Evolutionary conservation across 2,797 vertebrate species (phyloP).

Genomic region (Notolabrus celidotus): DNA sequence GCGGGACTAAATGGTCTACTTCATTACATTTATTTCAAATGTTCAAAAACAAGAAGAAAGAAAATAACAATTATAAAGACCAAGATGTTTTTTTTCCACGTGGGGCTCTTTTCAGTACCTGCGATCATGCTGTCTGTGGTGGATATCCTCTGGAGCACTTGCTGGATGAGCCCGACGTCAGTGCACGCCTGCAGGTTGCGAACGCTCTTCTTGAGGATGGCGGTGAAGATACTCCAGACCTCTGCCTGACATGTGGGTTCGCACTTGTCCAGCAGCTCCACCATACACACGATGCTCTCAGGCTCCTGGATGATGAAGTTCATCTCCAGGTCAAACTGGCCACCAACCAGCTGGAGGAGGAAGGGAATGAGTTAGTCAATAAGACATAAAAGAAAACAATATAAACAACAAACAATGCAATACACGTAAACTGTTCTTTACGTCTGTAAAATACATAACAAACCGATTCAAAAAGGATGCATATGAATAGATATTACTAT

Average conservation of each 20-base stretch:
- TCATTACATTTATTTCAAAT: no score
- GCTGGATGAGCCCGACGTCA: conserved; percentile 92
- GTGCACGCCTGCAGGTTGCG: conserved; percentile 95
- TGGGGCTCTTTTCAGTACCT: conserved; percentile 82
- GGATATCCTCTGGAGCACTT: conserved; percentile 90
- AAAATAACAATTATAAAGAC: neutral
- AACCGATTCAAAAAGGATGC: neutral
- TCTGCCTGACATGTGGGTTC: conserved; percentile 96
- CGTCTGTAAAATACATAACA: neutral
- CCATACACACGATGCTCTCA: conserved; percentile 96
- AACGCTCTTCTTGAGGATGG: conserved; percentile 96
- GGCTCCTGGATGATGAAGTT: conserved; percentile 99
- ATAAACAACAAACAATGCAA: neutral
- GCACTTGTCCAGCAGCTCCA: conserved; percentile 94
- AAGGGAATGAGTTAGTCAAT: neutral
- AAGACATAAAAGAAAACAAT: neutral
- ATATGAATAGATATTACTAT: conserved; percentile 1
- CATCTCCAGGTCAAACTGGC: conserved; percentile 98
- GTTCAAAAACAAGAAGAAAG: no score
- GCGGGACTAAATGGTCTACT: no score
- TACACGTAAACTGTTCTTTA: neutral
- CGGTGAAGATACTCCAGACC: conserved; percentile 98
- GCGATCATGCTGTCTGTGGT: conserved; percentile 94
- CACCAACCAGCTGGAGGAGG: conserved; percentile 90
- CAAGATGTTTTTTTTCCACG: neutral